These are phyloP conservation scores for Bergia sp. DNA, from an alignment of 92 coral and sea anemone genomes.

Conservation along the genomic window DNA sequence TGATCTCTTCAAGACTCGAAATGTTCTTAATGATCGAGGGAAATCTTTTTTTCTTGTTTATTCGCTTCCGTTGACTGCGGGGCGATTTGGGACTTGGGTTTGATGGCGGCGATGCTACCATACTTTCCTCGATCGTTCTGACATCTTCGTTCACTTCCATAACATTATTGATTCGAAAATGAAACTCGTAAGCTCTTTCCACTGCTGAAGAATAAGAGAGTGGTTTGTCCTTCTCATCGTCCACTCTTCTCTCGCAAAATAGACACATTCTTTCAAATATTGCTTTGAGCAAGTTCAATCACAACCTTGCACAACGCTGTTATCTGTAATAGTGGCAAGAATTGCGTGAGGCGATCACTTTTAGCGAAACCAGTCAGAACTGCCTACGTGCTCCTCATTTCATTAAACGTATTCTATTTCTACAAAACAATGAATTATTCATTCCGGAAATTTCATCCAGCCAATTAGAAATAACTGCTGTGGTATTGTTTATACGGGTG, in stretches of 20 bases:
- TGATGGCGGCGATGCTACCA: constrained; percentile 30
- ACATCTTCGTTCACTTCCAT: constrained; percentile 34
- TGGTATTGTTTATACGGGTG: constrained; percentile 1
- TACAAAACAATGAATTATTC: constrained; percentile 26
- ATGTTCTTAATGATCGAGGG: constrained; percentile 38
- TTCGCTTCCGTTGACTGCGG: constrained; percentile 39
- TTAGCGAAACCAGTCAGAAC: not conserved
- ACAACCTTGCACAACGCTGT: not conserved
- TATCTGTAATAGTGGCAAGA: not conserved
- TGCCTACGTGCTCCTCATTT: constrained; percentile 45
- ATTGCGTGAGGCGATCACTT: not conserved
- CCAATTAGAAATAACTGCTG: constrained; percentile 21
- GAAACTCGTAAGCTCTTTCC: constrained; percentile 31
- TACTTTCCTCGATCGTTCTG: constrained; percentile 38
- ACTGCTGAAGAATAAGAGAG: constrained; percentile 36
- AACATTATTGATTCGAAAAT: constrained; percentile 7
- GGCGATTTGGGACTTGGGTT: constrained; percentile 18
- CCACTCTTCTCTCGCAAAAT: constrained; percentile 38
- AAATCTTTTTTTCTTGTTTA: constrained; percentile 40
- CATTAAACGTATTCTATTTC: constrained; percentile 36
- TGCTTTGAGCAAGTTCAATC: not conserved
- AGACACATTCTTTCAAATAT: constrained; percentile 17
- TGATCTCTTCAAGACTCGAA: constrained; percentile 40
- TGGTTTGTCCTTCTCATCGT: constrained; percentile 34
- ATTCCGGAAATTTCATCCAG: not conserved